These are phyloP conservation scores for Andrena camellia DNA, from an alignment of 2,888 invertebrate species.

Conservation along the genomic window DNA sequence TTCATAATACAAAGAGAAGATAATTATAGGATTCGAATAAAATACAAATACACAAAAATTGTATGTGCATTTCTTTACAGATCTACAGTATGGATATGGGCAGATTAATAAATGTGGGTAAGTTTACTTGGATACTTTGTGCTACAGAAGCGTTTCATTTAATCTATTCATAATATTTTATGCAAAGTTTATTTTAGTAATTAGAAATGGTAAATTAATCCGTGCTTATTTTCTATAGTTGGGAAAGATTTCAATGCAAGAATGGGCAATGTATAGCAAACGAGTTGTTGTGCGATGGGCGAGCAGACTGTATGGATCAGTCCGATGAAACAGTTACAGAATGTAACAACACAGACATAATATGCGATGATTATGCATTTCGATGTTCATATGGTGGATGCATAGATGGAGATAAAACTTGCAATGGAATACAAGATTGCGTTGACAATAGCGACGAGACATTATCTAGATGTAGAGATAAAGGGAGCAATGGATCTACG, in stretches of 20 bases:
- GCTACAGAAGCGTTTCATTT: background rate
- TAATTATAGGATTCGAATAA: no score
- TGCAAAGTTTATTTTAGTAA: background rate
- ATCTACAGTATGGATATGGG: slow-evolving; percentile 29
- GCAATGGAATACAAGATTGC: slow-evolving; percentile 86
- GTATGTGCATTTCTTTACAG: slow-evolving; percentile 33
- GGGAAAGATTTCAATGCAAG: slow-evolving; percentile 75
- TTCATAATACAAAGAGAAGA: background rate
- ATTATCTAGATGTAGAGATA: slow-evolving; percentile 70
- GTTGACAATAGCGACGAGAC: slow-evolving; percentile 86
- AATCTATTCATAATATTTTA: background rate
- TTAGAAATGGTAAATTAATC: background rate
- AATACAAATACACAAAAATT: background rate
- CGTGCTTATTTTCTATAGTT: slow-evolving; percentile 28
- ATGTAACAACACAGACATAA: slow-evolving; percentile 74
- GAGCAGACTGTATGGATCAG: slow-evolving; percentile 84
- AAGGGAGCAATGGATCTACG: slow-evolving; percentile 21
- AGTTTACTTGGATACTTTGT: slow-evolving; percentile 13
- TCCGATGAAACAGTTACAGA: slow-evolving; percentile 84
- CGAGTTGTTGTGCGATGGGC: slow-evolving; percentile 85
- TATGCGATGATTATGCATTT: slow-evolving; percentile 87
- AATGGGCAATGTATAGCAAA: slow-evolving; percentile 84
- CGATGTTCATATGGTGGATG: slow-evolving; percentile 89
- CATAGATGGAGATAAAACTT: slow-evolving; percentile 86
- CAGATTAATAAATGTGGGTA: slow-evolving; percentile 53